Evolutionary conservation across 1,140 invertebrate genomes (phyloP), one percentile per base, ranked within the genome.

Genomic region (Lepeophtheirus salmonis): DNA sequence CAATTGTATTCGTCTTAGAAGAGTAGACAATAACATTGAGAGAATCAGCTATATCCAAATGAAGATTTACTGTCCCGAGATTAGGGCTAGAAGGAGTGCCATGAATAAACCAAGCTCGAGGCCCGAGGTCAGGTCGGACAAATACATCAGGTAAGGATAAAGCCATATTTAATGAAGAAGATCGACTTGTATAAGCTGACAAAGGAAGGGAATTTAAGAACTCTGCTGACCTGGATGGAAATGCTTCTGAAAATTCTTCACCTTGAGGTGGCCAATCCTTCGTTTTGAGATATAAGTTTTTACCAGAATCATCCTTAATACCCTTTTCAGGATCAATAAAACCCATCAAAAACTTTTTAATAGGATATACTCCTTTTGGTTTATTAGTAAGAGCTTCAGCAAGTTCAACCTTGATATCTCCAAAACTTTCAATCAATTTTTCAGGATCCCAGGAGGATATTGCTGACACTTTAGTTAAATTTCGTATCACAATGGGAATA

Each of bases 91-190:
- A 17, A 2, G 16, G 16, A 50, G 20, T 17, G 1, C 91, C 91
- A 71, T 96, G 96, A 3, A 90, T 91, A 66, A 87, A 94, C 72
- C 95, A 96, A 88, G 96, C 91, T 71, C 96, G 96, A 0, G 91
- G 91, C 0, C 92, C 92, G 2, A 97, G 72, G 74, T 97, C 92
- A 0, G 91, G 91, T 25, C 83, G 79, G 0, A 95, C 87, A 71
- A 94, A 94, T 72, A 86, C 89, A 56, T 87, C 85, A 0, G 90
- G 90, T 59, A 95, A 71, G 50, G 88, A 77, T 62, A 83, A 83
- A 0, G 89, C 89, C 13, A 96, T 75, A 70, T 96, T 97, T 0
- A 94, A 73, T 58, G 80, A 78, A 0, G 90, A 90, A 62, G 81
- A 81, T 51, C 89, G 75, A 63, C 86, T 78, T 0, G 90, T 95